Evolutionary conservation across 2,888 invertebrate genomes (phyloP), one percentile per base, ranked within the genome.

Genomic region (Diplazon laetatorius): DNA sequence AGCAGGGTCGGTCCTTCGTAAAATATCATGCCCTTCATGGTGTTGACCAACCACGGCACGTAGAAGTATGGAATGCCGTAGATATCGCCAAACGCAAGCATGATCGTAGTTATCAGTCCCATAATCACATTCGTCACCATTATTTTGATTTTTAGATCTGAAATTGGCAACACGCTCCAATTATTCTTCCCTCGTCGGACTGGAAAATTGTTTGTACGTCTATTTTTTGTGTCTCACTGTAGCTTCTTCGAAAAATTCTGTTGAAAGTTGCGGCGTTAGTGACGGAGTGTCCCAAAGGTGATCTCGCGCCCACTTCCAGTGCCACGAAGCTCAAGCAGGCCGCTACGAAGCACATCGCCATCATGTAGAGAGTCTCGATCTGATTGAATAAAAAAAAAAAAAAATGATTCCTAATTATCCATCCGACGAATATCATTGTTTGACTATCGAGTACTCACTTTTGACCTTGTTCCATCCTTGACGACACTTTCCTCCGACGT

Each of bases 1-100:
- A 86, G 63, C 63, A 88, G 70, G 6, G 87, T 77, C 18, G 86
- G 87, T 42, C 84, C 87, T 79, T 88, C 88, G 69, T 76, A 81
- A 46, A 87, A 60, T 10, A 66, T 69, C 77, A 88, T 85, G 65
- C 87, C 88, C 75, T 80, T 82, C 35, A 87, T 78, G 18, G 88
- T 88, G 55, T 86, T 85, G 22, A 86, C 73, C 25, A 88, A 59
- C 88, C 88, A 88, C 5, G 88, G 88, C 12, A 87, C 39, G 63
- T 88, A 86, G 12, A 88, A 78, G 77, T 88, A 87, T 14, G 88
- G 88, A 14, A 83, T 74, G 8, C 68, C 69, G 35, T 84, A 84
- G 22, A 80, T 81, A 60, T 87, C 84, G 6, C 83, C 88, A 1
- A 85, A 35, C 0, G 77, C 80, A 69, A 87, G 60, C 85, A 88